A percentile compares a stretch with the other conserved stretches of the same genome.
Evolutionary conservation across 2,888 invertebrate genomes (phyloP).

Genomic region (Laothoe populi): DNA sequence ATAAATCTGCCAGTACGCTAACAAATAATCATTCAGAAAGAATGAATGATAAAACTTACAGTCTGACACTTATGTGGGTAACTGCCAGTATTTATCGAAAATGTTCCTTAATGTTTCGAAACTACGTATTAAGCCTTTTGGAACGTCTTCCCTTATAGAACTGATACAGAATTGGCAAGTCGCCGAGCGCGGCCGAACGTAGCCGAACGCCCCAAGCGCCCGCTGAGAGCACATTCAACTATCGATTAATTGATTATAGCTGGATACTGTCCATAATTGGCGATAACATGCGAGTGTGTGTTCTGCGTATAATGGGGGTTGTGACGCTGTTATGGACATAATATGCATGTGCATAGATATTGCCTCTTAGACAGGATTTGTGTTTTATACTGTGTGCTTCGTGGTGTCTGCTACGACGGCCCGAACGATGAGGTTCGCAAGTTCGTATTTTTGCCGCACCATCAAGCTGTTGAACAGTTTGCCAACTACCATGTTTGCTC

Average conservation of each 20-base stretch:
- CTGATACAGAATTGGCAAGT: background rate
- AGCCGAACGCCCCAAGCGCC: no score
- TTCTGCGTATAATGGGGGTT: slow-evolving; percentile 5
- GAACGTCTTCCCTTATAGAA: slow-evolving; percentile 2
- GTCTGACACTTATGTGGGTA: background rate
- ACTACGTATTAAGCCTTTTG: slow-evolving; percentile 10
- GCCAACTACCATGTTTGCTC: no score
- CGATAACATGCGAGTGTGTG: slow-evolving; percentile 15
- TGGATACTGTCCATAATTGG: slow-evolving; percentile 15
- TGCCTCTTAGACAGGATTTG: no score
- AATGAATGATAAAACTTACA: background rate
- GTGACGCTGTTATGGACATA: background rate
- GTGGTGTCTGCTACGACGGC: no score
- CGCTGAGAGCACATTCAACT: no score
- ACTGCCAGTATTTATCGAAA: slow-evolving; percentile 6
- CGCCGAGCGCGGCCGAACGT: slow-evolving; percentile 8
- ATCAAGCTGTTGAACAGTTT: no score
- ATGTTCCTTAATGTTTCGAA: slow-evolving; percentile 17
- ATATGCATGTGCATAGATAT: no score
- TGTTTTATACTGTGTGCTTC: no score
- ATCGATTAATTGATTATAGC: slow-evolving; percentile 21
- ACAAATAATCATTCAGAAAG: background rate
- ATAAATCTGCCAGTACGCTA: background rate
- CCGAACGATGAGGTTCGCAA: no score
- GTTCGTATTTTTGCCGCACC: no score